These are phyloP conservation scores for Mesodorylaimus sp. DNA, from an alignment of 2,888 invertebrate genomes.

Conservation along the genomic window DNA sequence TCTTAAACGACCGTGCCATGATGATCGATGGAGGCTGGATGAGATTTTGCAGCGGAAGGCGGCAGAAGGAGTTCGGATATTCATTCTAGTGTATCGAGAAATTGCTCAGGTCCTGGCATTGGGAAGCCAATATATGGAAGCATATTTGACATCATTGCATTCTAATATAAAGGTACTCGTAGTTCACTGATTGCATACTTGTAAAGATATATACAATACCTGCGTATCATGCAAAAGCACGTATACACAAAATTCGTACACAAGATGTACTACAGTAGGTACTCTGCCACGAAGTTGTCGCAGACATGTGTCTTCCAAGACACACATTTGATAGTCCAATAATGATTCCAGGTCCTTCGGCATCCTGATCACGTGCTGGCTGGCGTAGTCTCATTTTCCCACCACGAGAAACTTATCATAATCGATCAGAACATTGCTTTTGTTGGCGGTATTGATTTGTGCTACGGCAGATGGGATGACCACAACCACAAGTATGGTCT, in stretches of 20 bases:
- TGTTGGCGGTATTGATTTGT: constrained; percentile 84
- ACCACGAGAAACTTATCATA: constrained; percentile 90
- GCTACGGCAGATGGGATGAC: constrained; percentile 94
- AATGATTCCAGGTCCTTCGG: constrained; percentile 51
- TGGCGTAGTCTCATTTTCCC: constrained; percentile 65
- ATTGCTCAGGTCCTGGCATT: constrained; percentile 85
- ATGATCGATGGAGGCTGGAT: constrained; percentile 36
- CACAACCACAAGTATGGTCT: constrained; percentile 57
- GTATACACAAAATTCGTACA: no score
- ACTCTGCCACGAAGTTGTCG: no score
- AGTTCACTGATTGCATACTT: no score
- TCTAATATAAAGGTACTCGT: constrained; percentile 38
- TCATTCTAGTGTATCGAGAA: constrained; percentile 85
- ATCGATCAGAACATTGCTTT: constrained; percentile 86
- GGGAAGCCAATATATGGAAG: constrained; percentile 86
- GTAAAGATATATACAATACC: no score
- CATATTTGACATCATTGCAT: constrained; percentile 48
- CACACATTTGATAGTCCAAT: no score
- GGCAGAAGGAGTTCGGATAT: constrained; percentile 64
- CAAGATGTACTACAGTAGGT: no score
- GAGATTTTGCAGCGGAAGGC: constrained; percentile 24
- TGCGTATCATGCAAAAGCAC: no score
- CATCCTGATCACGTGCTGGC: constrained; percentile 99
- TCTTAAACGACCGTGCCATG: constrained; percentile 34
- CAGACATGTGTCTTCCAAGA: no score